phyloP scores from a whole-genome alignment of 2,888 invertebrate genomes.

The Gandaritis pyraliata region DNA sequence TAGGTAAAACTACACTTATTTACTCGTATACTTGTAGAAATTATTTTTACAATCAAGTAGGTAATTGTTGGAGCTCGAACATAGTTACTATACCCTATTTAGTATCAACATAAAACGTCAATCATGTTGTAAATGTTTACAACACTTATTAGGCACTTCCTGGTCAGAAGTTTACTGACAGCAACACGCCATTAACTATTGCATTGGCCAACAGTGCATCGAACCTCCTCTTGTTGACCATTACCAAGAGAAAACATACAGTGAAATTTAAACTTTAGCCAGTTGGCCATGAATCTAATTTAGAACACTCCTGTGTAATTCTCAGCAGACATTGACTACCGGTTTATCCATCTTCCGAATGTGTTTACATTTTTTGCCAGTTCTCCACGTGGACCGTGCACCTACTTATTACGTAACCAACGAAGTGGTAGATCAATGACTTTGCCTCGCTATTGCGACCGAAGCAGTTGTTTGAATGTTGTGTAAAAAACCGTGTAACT shows the following conservation, averaged over 20 bases:
- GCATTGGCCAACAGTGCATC: slow-evolving; percentile 45
- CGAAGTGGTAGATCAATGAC: slow-evolving; percentile 53
- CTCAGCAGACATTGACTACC: slow-evolving; percentile 7
- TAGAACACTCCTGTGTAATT: slow-evolving; percentile 2
- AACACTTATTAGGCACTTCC: slow-evolving; percentile 27
- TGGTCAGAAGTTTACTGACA: slow-evolving; percentile 35
- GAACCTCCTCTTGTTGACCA: slow-evolving; percentile 45
- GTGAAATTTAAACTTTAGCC: slow-evolving; percentile 29
- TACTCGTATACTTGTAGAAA: too few species aligned
- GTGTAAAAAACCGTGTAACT: too few species aligned
- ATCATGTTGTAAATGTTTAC: slow-evolving; percentile 25
- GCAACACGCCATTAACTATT: slow-evolving; percentile 27
- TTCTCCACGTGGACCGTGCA: slow-evolving; percentile 42
- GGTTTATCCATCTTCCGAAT: slow-evolving; percentile 21
- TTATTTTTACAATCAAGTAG: too few species aligned
- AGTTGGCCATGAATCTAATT: background rate
- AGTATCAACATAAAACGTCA: slow-evolving; percentile 8
- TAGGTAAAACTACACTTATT: too few species aligned
- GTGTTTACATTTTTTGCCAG: slow-evolving; percentile 66
- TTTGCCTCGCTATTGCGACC: slow-evolving; percentile 4
- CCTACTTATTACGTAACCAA: slow-evolving; percentile 44
- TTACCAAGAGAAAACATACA: slow-evolving; percentile 21
- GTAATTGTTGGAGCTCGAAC: too few species aligned
- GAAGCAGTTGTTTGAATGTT: too few species aligned
- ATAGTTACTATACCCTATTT: too few species aligned